Conservation (phyloP, 2,888 invertebrate genomes). For the Chesias legatella region DNA sequence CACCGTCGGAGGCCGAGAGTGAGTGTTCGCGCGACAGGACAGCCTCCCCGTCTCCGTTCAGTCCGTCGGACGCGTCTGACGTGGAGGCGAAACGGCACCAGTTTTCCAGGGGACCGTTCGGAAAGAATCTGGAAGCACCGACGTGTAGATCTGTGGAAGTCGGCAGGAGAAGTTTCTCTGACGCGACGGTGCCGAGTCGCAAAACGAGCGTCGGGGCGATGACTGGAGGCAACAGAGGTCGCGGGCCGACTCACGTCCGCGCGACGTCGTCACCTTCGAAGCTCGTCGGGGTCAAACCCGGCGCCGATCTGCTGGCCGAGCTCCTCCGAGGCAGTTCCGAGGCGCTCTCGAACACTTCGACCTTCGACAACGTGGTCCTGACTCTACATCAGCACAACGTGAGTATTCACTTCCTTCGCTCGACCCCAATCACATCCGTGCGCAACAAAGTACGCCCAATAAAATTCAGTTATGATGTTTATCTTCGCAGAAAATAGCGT, state of each 20-base stretch:
- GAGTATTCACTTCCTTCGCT: conserved; percentile 52
- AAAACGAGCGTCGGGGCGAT: conserved; percentile 82
- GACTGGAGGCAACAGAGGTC: conserved; percentile 57
- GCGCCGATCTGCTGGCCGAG: conserved; percentile 85
- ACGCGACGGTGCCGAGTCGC: conserved; percentile 77
- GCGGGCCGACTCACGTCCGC: conserved; percentile 84
- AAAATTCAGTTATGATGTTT: conserved; percentile 61
- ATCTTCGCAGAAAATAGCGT: conserved; percentile 61
- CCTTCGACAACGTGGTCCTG: conserved; percentile 75
- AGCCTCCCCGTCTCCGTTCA: conserved; percentile 81
- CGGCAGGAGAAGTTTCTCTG: conserved; percentile 69
- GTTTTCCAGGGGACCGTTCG: conserved; percentile 84
- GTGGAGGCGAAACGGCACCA: conserved; percentile 74
- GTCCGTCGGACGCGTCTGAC: conserved; percentile 82
- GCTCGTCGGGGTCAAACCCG: conserved; percentile 81
- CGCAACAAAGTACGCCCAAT: conserved; percentile 55
- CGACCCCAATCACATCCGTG: conserved; percentile 48
- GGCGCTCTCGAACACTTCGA: conserved; percentile 82
- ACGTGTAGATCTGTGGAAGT: conserved; percentile 79
- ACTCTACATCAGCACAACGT: conserved; percentile 76
- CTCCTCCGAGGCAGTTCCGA: conserved; percentile 90
- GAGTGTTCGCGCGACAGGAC: conserved; percentile 81
- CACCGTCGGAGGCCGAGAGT: conserved; percentile 87
- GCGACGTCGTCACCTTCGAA: conserved; percentile 91
- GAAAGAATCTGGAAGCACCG: conserved; percentile 67